Evolutionary conservation across 2,888 invertebrate genomes (phyloP).

Genomic region (Bellardia pandia): DNA sequence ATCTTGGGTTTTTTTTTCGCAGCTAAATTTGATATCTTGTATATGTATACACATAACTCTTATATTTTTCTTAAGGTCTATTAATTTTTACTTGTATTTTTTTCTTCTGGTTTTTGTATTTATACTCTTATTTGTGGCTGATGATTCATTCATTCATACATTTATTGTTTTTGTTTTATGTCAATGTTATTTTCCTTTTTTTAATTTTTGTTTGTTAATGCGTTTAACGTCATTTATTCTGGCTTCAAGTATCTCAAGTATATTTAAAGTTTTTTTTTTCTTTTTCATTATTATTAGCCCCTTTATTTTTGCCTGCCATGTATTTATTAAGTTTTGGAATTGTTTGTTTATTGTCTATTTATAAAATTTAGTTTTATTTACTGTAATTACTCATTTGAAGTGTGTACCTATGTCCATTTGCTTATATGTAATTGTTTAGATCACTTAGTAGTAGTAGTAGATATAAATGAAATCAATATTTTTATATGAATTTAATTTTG

Average conservation of each 20-base stretch:
- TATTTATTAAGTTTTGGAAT: background rate
- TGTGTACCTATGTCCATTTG: background rate
- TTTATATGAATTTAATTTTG: background rate
- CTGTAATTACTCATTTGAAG: slow-evolving; percentile 30
- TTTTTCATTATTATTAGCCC: background rate
- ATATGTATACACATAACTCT: slow-evolving; percentile 3
- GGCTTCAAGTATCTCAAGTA: slow-evolving; percentile 36
- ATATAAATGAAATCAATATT: background rate
- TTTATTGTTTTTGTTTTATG: slow-evolving; percentile 51
- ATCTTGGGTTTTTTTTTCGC: slow-evolving; percentile 57
- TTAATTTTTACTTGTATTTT: slow-evolving; percentile 22
- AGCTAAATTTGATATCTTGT: slow-evolving; percentile 52
- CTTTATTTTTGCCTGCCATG: background rate
- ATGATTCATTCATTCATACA: slow-evolving; percentile 64
- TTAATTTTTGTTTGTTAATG: slow-evolving; percentile 22
- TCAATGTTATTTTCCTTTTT: slow-evolving; percentile 33
- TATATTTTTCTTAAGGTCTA: slow-evolving; percentile 49
- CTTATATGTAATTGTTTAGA: slow-evolving; percentile 25
- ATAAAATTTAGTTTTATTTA: slow-evolving; percentile 15
- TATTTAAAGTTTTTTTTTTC: background rate
- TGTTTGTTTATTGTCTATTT: slow-evolving; percentile 4
- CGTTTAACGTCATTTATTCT: slow-evolving; percentile 53
- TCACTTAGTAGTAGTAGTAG: background rate
- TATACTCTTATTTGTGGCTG: slow-evolving; percentile 24
- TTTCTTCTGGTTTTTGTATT: slow-evolving; percentile 22